phyloP scores from a whole-genome alignment of 2,888 invertebrate genomes.

The Aethes cnicana region DNA sequence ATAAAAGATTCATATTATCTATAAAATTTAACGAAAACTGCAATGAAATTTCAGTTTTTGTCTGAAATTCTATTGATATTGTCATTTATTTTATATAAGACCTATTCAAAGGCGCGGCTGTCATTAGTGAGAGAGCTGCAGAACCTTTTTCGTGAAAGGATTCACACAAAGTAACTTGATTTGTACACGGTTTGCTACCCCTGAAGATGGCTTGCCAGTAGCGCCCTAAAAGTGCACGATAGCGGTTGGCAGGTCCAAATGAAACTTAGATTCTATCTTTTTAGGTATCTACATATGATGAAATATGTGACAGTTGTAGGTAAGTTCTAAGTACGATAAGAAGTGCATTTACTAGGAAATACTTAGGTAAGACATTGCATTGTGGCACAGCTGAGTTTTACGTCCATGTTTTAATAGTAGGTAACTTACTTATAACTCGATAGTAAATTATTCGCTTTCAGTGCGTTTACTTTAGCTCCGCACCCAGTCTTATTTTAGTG shows the following conservation, averaged over 20 bases:
- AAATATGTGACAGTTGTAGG: constrained; percentile 39
- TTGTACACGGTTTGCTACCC: neutral
- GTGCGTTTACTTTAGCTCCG: constrained; percentile 29
- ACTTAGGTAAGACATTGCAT: constrained; percentile 41
- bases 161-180: neutral
- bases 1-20: constrained; percentile 29
- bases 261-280: constrained; percentile 52
- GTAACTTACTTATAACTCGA: constrained; percentile 19
- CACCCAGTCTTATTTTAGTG: constrained; percentile 50
- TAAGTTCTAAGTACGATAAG: constrained; percentile 36
- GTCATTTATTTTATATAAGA: constrained; percentile 48
- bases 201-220: constrained; percentile 1
- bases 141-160: neutral
- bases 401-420: constrained; percentile 23
- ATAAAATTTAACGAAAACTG: constrained; percentile 33
- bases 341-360: constrained; percentile 43
- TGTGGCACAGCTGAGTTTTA: constrained; percentile 38
- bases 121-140: neutral
- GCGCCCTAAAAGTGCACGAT: constrained; percentile 16
- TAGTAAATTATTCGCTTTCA: constrained; percentile 14
- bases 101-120: constrained; percentile 39
- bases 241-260: constrained; percentile 45
- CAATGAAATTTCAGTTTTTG: constrained; percentile 32
- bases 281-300: constrained; percentile 34
- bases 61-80: constrained; percentile 43